phyloP scores from a whole-genome alignment of 1,140 invertebrate genomes.

The Plutomurus gul region DNA sequence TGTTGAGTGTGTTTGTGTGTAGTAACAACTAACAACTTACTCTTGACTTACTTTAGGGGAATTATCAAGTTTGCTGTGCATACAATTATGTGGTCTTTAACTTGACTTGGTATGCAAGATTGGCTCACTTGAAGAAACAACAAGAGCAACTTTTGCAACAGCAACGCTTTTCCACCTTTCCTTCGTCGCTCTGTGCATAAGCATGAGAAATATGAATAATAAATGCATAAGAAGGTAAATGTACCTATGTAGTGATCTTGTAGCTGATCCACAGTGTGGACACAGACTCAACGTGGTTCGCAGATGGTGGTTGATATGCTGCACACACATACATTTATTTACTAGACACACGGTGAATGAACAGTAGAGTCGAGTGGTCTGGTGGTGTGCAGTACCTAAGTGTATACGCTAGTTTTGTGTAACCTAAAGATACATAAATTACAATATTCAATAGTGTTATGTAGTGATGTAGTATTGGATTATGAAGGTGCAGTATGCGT shows the following conservation, averaged over 20 bases:
- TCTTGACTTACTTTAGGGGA: constrained; percentile 6
- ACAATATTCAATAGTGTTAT: constrained; percentile 19
- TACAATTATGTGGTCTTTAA: constrained; percentile 5
- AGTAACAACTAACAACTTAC: neutral
- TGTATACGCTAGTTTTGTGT: neutral
- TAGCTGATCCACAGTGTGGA: too few relatives aligned
- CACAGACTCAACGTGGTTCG: too few relatives aligned
- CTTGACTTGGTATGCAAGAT: constrained; percentile 1
- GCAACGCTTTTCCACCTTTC: neutral
- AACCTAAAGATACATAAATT: constrained; percentile 14
- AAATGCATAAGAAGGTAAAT: neutral
- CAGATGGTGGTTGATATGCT: neutral
- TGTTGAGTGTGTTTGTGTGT: too few relatives aligned
- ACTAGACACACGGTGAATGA: neutral
- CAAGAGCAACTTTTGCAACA: constrained; percentile 26
- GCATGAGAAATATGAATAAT: constrained; percentile 24
- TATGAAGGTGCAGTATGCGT: constrained; percentile 21
- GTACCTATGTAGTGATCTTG: too few relatives aligned
- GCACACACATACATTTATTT: neutral
- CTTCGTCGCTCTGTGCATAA: neutral
- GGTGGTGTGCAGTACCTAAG: too few relatives aligned
- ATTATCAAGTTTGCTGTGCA: neutral
- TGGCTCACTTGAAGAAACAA: constrained; percentile 2
- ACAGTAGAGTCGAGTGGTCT: neutral
- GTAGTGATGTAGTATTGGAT: neutral